Conservation (phyloP, 2,888 invertebrate genomes). For the Scaptomyza flava region DNA sequence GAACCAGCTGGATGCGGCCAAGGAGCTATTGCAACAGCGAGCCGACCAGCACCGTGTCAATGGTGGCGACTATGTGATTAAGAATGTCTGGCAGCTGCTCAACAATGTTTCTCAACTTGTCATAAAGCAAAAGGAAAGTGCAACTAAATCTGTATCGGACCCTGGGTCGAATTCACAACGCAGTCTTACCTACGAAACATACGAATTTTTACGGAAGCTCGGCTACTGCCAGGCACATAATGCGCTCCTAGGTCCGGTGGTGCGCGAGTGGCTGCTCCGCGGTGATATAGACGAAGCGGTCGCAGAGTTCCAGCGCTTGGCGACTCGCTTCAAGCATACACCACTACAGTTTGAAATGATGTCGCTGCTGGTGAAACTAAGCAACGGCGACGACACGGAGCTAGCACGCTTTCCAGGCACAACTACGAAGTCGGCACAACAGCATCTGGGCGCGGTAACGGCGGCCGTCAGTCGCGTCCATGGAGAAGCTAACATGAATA, state of each 20-base stretch:
- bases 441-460: conserved; percentile 82
- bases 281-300: conserved; percentile 85
- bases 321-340: conserved; percentile 86
- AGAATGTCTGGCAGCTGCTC: conserved; percentile 88
- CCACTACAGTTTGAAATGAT: conserved; percentile 88
- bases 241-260: conserved; percentile 87
- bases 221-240: conserved; percentile 87
- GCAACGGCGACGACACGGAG: conserved; percentile 66
- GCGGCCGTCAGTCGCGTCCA: conserved; percentile 83
- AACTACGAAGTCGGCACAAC: conserved; percentile 76
- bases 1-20: conserved; percentile 74
- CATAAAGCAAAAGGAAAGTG: conserved; percentile 30
- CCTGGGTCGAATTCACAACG: conserved; percentile 46
- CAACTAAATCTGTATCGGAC: conserved; percentile 14
- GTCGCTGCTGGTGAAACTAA: conserved; percentile 81
- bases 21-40: conserved; percentile 85
- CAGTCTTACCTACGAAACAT: conserved; percentile 85
- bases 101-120: conserved; percentile 85
- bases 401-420: conserved; percentile 57
- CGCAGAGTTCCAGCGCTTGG: conserved; percentile 85
- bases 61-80: conserved; percentile 85
- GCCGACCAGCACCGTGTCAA: conserved; percentile 83
- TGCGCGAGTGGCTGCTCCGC: conserved; percentile 87
- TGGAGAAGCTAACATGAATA: conserved; percentile 83
- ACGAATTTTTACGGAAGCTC: conserved; percentile 85